A percentile compares a stretch with the other conserved stretches of the same genome.
Evolutionary conservation across 2,888 invertebrate species (phyloP).

Genomic region (Notodonta dromedarius): DNA sequence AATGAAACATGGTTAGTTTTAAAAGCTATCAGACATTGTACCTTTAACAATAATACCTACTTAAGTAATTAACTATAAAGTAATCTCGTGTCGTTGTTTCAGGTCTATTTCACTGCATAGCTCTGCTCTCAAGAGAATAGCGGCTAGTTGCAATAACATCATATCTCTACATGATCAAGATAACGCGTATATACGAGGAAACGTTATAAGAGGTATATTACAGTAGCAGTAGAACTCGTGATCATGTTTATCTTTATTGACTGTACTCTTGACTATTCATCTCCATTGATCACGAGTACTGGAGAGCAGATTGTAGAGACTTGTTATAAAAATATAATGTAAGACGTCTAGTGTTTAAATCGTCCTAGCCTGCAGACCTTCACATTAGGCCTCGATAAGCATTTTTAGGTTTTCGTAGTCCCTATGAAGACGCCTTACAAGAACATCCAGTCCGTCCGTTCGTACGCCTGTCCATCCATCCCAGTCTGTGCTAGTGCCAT

Average conservation of each 20-base stretch:
- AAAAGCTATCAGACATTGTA: neutral
- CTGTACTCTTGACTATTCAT: neutral
- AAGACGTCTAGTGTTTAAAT: neutral
- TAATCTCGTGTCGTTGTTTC: conserved; percentile 7
- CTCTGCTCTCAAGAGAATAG: conserved; percentile 7
- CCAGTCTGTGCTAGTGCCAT: neutral
- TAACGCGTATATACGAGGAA: conserved; percentile 87
- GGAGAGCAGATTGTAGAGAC: too few relatives aligned
- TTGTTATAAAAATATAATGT: too few relatives aligned
- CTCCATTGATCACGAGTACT: too few relatives aligned
- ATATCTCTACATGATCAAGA: conserved; percentile 75
- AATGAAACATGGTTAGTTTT: conserved; percentile 83
- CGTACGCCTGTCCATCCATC: too few relatives aligned
- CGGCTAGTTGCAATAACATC: conserved; percentile 21
- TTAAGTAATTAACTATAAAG: too few relatives aligned
- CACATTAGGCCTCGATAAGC: too few relatives aligned
- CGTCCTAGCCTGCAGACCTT: too few relatives aligned
- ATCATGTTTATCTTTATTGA: neutral
- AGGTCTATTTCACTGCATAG: conserved; percentile 22
- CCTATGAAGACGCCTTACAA: too few relatives aligned
- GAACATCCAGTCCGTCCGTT: too few relatives aligned
- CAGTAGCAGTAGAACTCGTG: too few relatives aligned
- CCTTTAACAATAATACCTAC: neutral
- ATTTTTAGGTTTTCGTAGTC: too few relatives aligned
- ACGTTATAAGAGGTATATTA: conserved; percentile 89